These are phyloP conservation scores for Cephus pulcher DNA, from an alignment of 2,888 invertebrate species.

Conservation along the genomic window DNA sequence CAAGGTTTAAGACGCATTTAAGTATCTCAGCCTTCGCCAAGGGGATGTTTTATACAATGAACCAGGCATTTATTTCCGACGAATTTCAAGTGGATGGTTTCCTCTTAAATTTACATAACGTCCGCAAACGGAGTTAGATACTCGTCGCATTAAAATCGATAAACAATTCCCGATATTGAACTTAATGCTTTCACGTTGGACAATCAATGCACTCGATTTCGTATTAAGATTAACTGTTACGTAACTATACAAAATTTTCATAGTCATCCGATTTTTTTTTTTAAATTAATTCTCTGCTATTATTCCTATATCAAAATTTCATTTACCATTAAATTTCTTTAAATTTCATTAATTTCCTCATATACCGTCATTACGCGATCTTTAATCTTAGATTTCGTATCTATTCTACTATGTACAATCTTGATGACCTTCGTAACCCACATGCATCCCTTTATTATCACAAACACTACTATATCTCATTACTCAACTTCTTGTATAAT, in stretches of 20 bases:
- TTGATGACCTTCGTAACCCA: background rate
- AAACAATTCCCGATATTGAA: background rate
- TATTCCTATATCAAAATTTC: background rate
- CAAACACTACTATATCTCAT: background rate
- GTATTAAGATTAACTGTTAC: background rate
- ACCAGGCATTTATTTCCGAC: background rate
- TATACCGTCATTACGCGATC: background rate
- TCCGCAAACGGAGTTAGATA: background rate
- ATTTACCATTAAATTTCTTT: background rate
- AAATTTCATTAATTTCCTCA: background rate
- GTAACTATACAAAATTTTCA: background rate
- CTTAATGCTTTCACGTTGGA: background rate
- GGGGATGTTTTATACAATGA: background rate
- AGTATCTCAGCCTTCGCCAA: background rate
- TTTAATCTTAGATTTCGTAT: background rate
- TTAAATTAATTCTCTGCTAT: too few relatives aligned
- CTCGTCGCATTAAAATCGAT: background rate
- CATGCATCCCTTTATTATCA: background rate
- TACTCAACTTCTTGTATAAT: background rate
- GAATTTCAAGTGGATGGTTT: background rate
- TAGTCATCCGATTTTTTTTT: too few relatives aligned
- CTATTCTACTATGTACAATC: background rate
- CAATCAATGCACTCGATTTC: background rate
- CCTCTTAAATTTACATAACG: background rate
- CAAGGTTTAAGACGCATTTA: background rate